Evolutionary conservation across 1,140 invertebrate genomes (phyloP).

Genomic region (Muscidifurax raptorellus): DNA sequence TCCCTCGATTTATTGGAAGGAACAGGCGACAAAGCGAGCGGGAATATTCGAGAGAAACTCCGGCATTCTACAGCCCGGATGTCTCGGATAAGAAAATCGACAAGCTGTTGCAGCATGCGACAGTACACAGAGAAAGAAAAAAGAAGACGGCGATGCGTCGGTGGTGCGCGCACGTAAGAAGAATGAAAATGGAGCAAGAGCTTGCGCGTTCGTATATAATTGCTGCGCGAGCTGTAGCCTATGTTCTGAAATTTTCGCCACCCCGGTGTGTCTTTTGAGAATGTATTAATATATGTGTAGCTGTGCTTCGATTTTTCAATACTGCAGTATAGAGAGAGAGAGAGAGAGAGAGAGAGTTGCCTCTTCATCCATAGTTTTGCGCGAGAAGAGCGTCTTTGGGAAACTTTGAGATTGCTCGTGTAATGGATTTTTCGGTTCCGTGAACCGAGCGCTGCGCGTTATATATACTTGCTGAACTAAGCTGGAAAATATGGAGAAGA

Average conservation of each 20-base stretch:
- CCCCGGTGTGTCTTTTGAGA: conserved; percentile 24
- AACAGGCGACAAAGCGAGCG: conserved; percentile 29
- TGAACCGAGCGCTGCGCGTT: background rate
- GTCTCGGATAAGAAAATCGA: conserved; percentile 33
- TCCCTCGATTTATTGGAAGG: conserved; percentile 38
- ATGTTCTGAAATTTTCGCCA: background rate
- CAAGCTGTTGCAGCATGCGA: conserved; percentile 14
- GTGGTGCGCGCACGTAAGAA: background rate
- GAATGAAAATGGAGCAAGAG: background rate
- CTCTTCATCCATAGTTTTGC: conserved; percentile 7
- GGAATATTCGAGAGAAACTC: conserved; percentile 38
- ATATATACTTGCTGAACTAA: background rate
- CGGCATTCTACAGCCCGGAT: conserved; percentile 16
- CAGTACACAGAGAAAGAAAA: conserved; percentile 5
- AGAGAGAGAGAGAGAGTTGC: too few relatives aligned
- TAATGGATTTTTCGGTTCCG: background rate
- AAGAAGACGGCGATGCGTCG: background rate
- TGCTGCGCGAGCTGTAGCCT: background rate
- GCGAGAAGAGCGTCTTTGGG: background rate
- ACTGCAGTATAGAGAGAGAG: background rate
- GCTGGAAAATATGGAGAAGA: background rate
- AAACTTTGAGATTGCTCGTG: conserved; percentile 9
- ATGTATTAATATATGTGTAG: too few relatives aligned
- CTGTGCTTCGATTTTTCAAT: background rate
- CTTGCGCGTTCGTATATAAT: background rate